phyloP scores from a whole-genome alignment of 2,797 vertebrate genomes.

The Scyliorhinus canicula region DNA sequence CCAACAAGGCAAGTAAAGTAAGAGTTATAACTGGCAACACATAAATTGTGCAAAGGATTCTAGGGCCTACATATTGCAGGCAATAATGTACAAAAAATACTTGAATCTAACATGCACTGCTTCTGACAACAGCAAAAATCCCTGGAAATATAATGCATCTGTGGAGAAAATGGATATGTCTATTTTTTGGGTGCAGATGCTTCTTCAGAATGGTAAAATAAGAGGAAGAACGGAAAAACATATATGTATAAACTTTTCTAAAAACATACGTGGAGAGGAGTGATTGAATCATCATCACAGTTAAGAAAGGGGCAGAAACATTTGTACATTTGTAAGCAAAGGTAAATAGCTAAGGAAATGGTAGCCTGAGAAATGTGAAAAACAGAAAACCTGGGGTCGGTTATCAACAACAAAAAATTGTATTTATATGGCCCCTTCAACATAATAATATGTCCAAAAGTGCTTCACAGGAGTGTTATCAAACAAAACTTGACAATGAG shows the following conservation, averaged over 20 bases:
- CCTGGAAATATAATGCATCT: constrained; percentile 1
- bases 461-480: neutral
- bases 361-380: neutral
- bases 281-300: neutral
- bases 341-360: neutral
- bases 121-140: neutral
- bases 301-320: neutral
- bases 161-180: neutral
- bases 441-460: neutral
- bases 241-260: neutral
- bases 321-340: neutral
- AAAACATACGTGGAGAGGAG: neutral
- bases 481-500: neutral
- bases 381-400: neutral
- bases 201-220: constrained; percentile 5
- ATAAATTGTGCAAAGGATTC: neutral
- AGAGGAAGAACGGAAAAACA: too few relatives aligned
- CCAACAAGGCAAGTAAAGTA: neutral
- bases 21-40: neutral
- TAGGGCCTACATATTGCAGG: neutral
- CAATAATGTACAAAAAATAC: neutral
- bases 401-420: neutral
- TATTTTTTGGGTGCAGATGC: constrained; percentile 10
- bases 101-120: neutral
- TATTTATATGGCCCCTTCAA: neutral